phyloP scores from a whole-genome alignment of 2,797 vertebrate species.

The Ispidina lecontei region DNA sequence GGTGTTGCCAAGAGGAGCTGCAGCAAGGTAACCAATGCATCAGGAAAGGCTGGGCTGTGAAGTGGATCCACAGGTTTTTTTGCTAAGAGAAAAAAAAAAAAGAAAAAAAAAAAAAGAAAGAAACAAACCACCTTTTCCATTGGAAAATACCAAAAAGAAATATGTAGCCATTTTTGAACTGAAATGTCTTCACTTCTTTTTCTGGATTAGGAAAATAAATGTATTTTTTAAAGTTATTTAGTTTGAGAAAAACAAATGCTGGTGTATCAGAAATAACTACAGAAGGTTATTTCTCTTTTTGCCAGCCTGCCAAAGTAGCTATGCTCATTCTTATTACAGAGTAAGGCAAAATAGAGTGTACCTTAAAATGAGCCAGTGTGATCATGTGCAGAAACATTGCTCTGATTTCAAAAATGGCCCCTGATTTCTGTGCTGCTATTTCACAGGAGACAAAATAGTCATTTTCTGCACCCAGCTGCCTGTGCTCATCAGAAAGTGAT shows the following conservation, averaged over 20 bases:
- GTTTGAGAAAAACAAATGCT: not conserved
- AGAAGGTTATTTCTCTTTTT: not conserved
- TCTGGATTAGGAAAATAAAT: not conserved
- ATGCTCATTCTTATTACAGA: not conserved
- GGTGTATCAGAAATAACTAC: not conserved
- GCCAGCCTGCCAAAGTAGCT: not conserved
- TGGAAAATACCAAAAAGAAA: not conserved
- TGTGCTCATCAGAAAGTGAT: not conserved
- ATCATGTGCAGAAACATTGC: not conserved
- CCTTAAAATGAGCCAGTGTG: not conserved
- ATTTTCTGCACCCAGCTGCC: not conserved
- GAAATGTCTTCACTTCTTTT: not conserved
- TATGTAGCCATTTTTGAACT: not conserved
- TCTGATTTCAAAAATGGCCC: not conserved
- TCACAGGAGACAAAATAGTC: not conserved
- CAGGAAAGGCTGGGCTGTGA: not conserved
- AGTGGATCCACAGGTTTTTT: not conserved
- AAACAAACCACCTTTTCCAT: accelerated
- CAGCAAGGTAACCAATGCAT: not conserved
- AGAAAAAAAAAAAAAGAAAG: no score
- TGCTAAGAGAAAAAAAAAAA: no score
- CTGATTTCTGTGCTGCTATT: not conserved
- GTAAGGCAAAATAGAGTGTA: not conserved
- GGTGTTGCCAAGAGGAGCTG: accelerated
- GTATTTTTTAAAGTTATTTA: not conserved